Percentiles rank a stretch among this genome's conserved stretches.
Conservation (phyloP, 2,113 vertebrate genomes). For the Varanus salvator region DNA sequence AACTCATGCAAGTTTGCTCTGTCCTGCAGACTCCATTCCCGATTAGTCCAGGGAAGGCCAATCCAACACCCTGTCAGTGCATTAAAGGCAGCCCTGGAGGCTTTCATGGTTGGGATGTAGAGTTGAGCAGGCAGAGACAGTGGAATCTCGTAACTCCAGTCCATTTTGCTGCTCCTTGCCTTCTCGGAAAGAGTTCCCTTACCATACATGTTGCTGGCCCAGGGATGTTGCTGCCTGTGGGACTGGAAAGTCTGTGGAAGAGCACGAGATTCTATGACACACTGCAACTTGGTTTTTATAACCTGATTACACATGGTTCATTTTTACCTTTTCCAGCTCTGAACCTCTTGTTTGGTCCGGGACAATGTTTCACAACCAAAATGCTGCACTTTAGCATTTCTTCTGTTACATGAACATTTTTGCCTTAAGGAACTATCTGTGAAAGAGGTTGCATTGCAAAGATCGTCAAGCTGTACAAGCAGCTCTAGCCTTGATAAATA, state of each 20-base stretch:
- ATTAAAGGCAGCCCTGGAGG: fast-evolving
- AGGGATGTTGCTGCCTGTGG: background rate
- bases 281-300: background rate
- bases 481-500: background rate
- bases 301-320: background rate
- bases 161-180: background rate
- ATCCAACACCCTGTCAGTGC: background rate
- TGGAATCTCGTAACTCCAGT: background rate
- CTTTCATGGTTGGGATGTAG: background rate
- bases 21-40: constrained; percentile 78
- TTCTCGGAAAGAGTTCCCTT: background rate
- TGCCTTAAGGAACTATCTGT: background rate
- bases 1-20: constrained; percentile 75
- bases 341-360: background rate
- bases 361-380: background rate
- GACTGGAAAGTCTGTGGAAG: no score
- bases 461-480: background rate
- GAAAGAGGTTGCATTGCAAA: background rate
- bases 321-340: background rate
- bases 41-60: constrained; percentile 50
- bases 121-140: background rate
- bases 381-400: background rate
- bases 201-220: background rate
- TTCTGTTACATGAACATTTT: background rate
- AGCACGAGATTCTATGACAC: background rate